These are phyloP conservation scores for Regulus satrapa DNA, from an alignment of 2,113 vertebrate genomes.

Conservation along the genomic window DNA sequence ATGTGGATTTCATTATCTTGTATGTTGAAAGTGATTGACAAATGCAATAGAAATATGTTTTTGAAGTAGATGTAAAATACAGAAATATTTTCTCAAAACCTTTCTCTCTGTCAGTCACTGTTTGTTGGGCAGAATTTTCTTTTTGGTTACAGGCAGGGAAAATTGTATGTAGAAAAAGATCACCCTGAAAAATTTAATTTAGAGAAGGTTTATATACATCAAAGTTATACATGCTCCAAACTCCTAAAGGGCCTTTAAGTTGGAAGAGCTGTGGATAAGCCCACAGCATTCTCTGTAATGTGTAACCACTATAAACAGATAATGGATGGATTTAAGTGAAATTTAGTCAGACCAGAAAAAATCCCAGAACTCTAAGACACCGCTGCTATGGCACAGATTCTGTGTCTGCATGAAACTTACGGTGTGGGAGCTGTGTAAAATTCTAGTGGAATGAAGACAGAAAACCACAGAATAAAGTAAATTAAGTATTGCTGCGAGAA, in stretches of 20 bases:
- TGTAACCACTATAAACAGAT: constrained; percentile 10
- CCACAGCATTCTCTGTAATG: background rate
- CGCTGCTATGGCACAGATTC: background rate
- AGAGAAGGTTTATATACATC: background rate
- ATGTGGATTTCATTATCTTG: constrained; percentile 49
- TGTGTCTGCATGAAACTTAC: background rate
- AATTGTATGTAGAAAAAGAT: constrained; percentile 7
- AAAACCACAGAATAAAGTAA: constrained; percentile 26
- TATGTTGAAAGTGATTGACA: constrained; percentile 8
- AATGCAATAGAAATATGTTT: constrained; percentile 25
- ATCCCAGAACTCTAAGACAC: background rate
- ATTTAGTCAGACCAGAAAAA: constrained; percentile 13
- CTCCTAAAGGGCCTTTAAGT: constrained; percentile 2
- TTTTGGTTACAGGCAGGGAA: constrained; percentile 38
- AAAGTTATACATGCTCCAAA: background rate
- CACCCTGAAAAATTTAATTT: constrained; percentile 46
- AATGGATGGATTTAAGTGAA: constrained; percentile 30
- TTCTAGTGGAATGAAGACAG: constrained; percentile 2
- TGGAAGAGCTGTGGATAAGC: constrained; percentile 28
- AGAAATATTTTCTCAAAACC: background rate
- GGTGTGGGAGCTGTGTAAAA: background rate
- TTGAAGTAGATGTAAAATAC: constrained; percentile 19
- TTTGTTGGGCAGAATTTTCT: constrained; percentile 12
- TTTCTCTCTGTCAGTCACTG: background rate
- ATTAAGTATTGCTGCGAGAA: constrained; percentile 24